These are phyloP conservation scores for Drosophila orena DNA, from an alignment of 1,140 invertebrate genomes.

Conservation along the genomic window DNA sequence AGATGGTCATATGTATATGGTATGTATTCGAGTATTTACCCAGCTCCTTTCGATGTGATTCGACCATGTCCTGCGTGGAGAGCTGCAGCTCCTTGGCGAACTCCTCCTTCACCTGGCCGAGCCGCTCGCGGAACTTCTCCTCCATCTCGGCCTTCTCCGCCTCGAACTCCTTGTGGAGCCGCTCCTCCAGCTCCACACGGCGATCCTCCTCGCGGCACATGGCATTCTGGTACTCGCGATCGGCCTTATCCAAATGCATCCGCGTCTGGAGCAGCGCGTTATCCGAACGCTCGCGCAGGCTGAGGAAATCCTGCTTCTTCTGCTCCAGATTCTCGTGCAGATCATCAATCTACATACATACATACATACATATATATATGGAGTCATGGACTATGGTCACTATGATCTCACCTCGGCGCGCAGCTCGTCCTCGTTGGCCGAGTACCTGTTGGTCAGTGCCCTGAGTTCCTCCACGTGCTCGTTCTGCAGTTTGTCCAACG, in stretches of 20 bases:
- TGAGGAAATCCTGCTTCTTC: slow-evolving; percentile 85
- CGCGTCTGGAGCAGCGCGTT: slow-evolving; percentile 78
- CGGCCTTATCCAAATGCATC: slow-evolving; percentile 84
- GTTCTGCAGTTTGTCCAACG: slow-evolving; percentile 86
- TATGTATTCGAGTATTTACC: slow-evolving; percentile 74
- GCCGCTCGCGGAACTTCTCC: slow-evolving; percentile 76
- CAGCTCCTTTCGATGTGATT: slow-evolving; percentile 87
- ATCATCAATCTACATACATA: slow-evolving; percentile 85
- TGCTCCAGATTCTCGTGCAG: slow-evolving; percentile 86
- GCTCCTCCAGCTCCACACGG: slow-evolving; percentile 81
- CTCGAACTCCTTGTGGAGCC: slow-evolving; percentile 73
- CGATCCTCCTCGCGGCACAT: slow-evolving; percentile 86
- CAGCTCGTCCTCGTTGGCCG: slow-evolving; percentile 86
- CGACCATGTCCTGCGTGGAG: slow-evolving; percentile 86
- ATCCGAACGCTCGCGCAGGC: slow-evolving; percentile 77
- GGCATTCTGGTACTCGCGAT: slow-evolving; percentile 86
- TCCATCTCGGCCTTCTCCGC: slow-evolving; percentile 81
- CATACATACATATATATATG: no score
- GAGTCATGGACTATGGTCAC: no score
- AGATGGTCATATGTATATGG: no score
- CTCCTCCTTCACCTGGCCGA: slow-evolving; percentile 82
- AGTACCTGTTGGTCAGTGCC: slow-evolving; percentile 86
- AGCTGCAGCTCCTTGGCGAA: slow-evolving; percentile 78
- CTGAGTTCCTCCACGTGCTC: slow-evolving; percentile 86
- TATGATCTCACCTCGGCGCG: slow-evolving; percentile 85